Base-by-base conservation (phyloP, 2,113 vertebrate genomes). In the Symphodus melops region DNA sequence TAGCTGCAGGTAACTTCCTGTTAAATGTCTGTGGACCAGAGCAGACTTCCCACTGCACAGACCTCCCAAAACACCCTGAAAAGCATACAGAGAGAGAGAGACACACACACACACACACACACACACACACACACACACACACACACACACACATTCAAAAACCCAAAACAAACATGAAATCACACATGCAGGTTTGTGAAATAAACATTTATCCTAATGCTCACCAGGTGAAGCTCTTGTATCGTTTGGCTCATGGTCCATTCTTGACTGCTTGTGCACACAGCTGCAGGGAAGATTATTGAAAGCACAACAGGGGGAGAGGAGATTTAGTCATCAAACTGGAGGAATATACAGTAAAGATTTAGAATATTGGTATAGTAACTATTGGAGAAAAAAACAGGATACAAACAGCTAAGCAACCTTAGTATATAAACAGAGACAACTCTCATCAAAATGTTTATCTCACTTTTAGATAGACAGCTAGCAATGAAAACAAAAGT, bases 211-310 rank as follows among this genome's bases (percentile, higher is more conserved):
- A 36, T 9, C 10, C 2, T 20, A 1, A 13, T 7, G 17, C 96
- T 90, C 91, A 98, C 98, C 96, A 99, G 82, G 67, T 96, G 95
- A 64, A 99, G 95, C 91, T 98, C 97, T 9, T 97, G 96, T 70
- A 98, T 62, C 2, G 96, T 91, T 81, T 96, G 96, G 72, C 88
- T 94, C 82, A 99, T 88, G 37, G 96, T 96, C 98, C 98, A 99
- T 92, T 99, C 98, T 86, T 97, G 98, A 91, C 96, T 99, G 91
- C 96, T 98, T 81, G 95, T 94, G 91, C 96, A 94, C 6, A 94
- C 93, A 80, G 95, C 98, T 99, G 89, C 39, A 87, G 55, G 37
- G 14, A 65, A n/a, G 9, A 56, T 23, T 37, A 39, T 23, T 4
- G 7, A 59, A 23, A 51, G 0, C 12, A 67, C 21, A 41, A 51